Percentiles rank a stretch among this genome's conserved stretches.
Conservation (phyloP, 2,797 vertebrate species). For the Malacoraja senta region DNA sequence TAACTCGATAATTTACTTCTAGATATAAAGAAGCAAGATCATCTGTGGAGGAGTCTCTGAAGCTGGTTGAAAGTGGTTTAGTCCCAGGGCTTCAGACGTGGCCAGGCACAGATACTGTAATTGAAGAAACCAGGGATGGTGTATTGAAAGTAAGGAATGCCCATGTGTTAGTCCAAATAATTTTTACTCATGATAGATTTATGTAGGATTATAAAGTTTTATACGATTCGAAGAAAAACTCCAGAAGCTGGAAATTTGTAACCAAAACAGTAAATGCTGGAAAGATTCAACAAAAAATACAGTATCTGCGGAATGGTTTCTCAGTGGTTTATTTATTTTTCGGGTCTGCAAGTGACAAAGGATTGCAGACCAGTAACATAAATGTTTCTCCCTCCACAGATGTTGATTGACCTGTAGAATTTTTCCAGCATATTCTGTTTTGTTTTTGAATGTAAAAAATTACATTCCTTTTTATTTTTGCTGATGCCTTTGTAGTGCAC, state of each 20-base stretch:
- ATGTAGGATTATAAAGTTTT: not conserved
- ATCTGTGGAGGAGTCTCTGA: slow-evolving; percentile 8
- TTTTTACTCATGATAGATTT: not conserved
- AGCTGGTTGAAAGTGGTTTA: slow-evolving; percentile 11
- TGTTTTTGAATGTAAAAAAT: too few species aligned
- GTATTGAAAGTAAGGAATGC: slow-evolving; percentile 6
- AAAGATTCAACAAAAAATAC: too few species aligned
- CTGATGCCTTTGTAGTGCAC: not conserved
- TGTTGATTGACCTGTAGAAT: too few species aligned
- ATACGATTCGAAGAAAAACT: too few species aligned
- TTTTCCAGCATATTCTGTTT: too few species aligned
- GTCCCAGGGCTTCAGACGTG: not conserved
- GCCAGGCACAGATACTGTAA: slow-evolving; percentile 24
- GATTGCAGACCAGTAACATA: too few species aligned
- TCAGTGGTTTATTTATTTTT: too few species aligned
- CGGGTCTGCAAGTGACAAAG: too few species aligned
- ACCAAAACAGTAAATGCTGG: too few species aligned
- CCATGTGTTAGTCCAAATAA: not conserved
- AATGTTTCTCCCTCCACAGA: too few species aligned
- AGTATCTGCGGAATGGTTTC: too few species aligned
- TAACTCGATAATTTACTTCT: not conserved
- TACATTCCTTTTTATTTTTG: not conserved
- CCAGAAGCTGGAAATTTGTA: too few species aligned
- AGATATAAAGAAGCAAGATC: slow-evolving; percentile 33
- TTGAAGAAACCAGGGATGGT: slow-evolving; percentile 28